Evolutionary conservation across 2,888 invertebrate genomes (phyloP).

Genomic region (Sinodicranocentrus sp.): DNA sequence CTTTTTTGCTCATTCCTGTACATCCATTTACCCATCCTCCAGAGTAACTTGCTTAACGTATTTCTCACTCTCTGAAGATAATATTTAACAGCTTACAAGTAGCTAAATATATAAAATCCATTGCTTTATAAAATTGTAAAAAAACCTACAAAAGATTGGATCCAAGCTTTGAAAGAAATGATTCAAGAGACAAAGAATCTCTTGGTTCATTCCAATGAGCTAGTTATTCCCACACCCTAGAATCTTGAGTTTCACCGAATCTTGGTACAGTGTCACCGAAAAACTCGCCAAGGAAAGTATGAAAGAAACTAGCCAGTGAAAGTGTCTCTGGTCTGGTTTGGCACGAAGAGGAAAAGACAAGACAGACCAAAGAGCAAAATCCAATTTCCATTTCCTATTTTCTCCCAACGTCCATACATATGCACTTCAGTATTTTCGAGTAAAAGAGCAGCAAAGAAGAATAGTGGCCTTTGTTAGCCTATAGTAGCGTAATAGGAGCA

Average conservation of each 20-base stretch:
- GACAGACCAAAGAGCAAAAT: conserved; percentile 49
- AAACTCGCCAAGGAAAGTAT: neutral
- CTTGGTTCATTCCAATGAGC: neutral
- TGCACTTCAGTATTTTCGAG: neutral
- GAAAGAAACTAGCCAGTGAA: neutral
- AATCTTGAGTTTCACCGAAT: neutral
- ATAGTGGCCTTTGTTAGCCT: neutral
- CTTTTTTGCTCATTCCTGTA: neutral
- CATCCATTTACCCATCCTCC: neutral
- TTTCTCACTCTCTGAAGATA: too few species aligned
- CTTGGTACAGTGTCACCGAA: neutral
- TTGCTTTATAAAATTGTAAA: conserved; percentile 18
- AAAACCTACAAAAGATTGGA: conserved; percentile 8
- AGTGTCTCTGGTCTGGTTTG: neutral
- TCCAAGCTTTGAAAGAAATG: neutral
- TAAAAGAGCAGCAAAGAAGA: conserved; percentile 9
- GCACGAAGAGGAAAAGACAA: conserved; percentile 15
- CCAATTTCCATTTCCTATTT: conserved; percentile 43
- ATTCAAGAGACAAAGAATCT: conserved; percentile 20
- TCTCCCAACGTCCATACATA: conserved; percentile 16
- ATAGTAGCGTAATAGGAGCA: too few species aligned
- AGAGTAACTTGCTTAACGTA: neutral
- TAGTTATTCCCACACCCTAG: neutral
- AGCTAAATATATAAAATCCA: neutral
- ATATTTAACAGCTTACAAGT: neutral